A percentile compares a stretch with the other conserved stretches of the same genome.
phyloP scores from a whole-genome alignment of 2,888 invertebrate genomes.

The Auanema freiburgensis region DNA sequence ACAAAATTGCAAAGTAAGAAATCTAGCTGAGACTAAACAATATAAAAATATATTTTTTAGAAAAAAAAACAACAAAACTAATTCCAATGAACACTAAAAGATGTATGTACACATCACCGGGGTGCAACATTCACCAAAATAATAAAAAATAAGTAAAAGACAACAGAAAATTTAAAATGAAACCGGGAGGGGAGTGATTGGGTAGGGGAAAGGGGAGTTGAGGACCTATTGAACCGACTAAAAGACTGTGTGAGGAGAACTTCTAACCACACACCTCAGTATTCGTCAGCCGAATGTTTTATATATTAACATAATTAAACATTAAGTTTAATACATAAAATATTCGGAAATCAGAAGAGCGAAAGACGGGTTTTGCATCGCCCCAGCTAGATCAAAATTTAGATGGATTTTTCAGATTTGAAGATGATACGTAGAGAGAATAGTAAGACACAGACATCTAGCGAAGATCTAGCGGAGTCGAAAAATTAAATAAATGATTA shows the following conservation, averaged over 20 bases:
- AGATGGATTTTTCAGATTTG: too few relatives aligned
- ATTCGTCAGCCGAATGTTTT: too few relatives aligned
- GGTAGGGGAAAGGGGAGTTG: not conserved
- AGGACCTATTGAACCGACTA: not conserved
- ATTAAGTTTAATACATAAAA: too few relatives aligned
- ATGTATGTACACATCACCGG: constrained; percentile 23
- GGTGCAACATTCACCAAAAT: constrained; percentile 13
- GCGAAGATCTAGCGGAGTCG: too few relatives aligned
- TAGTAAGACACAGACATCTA: too few relatives aligned
- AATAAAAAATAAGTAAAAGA: not conserved
- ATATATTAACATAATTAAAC: too few relatives aligned
- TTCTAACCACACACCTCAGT: constrained; percentile 2
- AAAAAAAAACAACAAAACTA: constrained; percentile 13
- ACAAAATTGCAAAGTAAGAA: not conserved
- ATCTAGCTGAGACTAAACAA: constrained; percentile 1
- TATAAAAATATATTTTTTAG: constrained; percentile 3
- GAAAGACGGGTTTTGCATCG: too few relatives aligned
- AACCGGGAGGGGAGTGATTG: not conserved
- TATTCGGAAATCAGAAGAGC: too few relatives aligned
- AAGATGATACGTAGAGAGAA: too few relatives aligned
- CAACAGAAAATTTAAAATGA: constrained; percentile 1
- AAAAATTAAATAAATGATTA: too few relatives aligned
- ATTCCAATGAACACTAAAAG: constrained; percentile 6
- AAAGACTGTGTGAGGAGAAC: constrained; percentile 10
- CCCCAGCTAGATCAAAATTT: too few relatives aligned